Evolutionary conservation across 2,113 vertebrate genomes (phyloP).

Genomic region (Tragelaphus strepsiceros): DNA sequence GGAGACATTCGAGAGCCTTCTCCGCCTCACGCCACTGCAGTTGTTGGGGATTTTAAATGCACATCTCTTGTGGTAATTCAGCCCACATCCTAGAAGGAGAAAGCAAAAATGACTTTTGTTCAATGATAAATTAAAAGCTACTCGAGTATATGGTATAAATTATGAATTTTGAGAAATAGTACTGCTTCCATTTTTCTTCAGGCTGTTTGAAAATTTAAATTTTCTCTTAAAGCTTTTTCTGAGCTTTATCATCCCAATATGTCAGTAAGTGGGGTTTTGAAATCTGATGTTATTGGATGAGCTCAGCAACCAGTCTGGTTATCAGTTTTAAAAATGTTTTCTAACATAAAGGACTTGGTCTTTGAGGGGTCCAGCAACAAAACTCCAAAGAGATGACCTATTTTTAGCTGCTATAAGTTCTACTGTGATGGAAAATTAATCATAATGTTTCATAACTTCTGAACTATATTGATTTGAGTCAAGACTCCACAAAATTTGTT

Average conservation of each 20-base stretch:
- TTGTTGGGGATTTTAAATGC: constrained; percentile 99
- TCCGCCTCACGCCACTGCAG: constrained; percentile 92
- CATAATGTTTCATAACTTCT: not conserved
- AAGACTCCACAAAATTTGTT: not conserved
- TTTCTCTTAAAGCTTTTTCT: not conserved
- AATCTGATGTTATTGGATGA: not conserved
- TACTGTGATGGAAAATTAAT: not conserved
- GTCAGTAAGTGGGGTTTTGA: not conserved
- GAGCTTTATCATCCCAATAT: not conserved
- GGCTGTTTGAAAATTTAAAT: not conserved
- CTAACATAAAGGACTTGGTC: not conserved
- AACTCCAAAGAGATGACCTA: not conserved
- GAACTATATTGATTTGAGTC: not conserved
- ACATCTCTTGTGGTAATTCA: constrained; percentile 98
- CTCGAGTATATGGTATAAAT: not conserved
- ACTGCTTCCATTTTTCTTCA: not conserved
- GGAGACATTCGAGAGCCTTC: constrained; percentile 93
- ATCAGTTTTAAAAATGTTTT: not conserved
- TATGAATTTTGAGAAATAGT: not conserved
- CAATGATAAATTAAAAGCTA: not conserved
- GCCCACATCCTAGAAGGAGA: constrained; percentile 89
- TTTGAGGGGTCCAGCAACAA: not conserved
- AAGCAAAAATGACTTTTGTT: constrained; percentile 37
- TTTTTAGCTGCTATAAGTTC: not conserved
- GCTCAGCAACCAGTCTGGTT: not conserved